phyloP scores from a whole-genome alignment of 2,797 vertebrate species.

The Cygnus olor region DNA sequence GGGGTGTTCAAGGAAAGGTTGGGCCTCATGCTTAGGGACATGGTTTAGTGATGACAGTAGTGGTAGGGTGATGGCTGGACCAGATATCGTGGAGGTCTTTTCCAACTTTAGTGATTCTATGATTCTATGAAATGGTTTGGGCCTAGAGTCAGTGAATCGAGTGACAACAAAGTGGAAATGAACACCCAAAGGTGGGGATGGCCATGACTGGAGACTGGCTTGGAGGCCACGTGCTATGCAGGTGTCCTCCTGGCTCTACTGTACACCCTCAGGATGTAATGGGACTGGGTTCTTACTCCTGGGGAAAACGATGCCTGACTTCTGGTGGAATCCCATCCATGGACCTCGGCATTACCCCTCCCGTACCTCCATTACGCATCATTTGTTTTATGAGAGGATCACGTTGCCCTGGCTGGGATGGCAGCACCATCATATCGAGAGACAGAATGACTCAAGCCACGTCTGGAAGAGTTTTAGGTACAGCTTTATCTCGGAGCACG shows the following conservation, averaged over 20 bases:
- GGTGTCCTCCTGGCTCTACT: background rate
- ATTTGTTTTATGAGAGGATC: background rate
- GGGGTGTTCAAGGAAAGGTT: no score
- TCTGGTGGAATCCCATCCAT: background rate
- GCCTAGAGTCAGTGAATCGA: fast-evolving
- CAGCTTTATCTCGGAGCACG: background rate
- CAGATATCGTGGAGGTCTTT: no score
- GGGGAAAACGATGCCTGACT: background rate
- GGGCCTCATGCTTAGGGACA: no score
- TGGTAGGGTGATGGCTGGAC: no score
- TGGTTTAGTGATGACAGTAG: no score
- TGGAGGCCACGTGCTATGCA: background rate
- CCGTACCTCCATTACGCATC: background rate
- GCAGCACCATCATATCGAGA: background rate
- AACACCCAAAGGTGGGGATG: background rate
- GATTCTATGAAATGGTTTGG: background rate
- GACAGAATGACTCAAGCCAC: background rate
- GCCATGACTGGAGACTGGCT: background rate
- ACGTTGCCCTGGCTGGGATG: background rate
- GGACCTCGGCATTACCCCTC: background rate
- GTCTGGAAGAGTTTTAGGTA: background rate
- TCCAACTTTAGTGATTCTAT: no score
- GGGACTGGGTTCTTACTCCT: background rate
- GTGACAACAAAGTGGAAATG: background rate
- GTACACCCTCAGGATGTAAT: background rate